Evolutionary conservation across 2,797 vertebrate genomes (phyloP), one percentile per base, ranked within the genome.

Genomic region (Chaetodon trifasciatus): DNA sequence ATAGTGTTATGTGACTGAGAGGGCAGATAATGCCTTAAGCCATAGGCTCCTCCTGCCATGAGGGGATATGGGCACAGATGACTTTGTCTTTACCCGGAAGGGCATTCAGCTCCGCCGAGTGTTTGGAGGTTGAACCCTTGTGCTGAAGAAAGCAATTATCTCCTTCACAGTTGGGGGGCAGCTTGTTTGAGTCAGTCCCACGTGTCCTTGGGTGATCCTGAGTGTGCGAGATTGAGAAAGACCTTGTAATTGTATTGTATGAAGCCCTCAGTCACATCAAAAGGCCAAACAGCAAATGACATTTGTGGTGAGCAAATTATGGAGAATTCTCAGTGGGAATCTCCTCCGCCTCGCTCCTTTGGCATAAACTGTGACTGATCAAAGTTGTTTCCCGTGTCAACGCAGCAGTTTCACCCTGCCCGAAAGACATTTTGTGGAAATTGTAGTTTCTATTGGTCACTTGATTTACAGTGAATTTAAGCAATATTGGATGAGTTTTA

Each of bases 81-180:
- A 88, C 83, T 89, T 92, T 93, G 90, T 84, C 74, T 87, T 89
- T 83, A 90, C 86, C 89, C 75, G 23, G 77, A 87, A 92, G 90
- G 87, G 47, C 81, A 74, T 90, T 88, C 79, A 86, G 83, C 86
- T 87, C 83, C 56, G 49, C 73, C 4, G 70, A 87, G 87, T 64
- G 74, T 87, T 88, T 74, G 67, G 68, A 65, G 80, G 80, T 71
- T 79, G 76, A 86, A 79, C 81, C 78, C 80, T 32, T 86, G 75
- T 79, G 78, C 81, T 79, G 75, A 86, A 87, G 89, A 91, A 93
- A 90, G 79, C 86, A 91, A 92, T 93, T 92, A 91, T 82, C 80
- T 87, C 57, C 71, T 39, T 82, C 64, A 21, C 88, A 88, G 87
- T 82, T 83, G 85, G 80, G 65, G 86, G 86, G 75, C 50, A 65